Conservation (phyloP, 2,113 vertebrate genomes). For the Pseudorasbora parva region DNA sequence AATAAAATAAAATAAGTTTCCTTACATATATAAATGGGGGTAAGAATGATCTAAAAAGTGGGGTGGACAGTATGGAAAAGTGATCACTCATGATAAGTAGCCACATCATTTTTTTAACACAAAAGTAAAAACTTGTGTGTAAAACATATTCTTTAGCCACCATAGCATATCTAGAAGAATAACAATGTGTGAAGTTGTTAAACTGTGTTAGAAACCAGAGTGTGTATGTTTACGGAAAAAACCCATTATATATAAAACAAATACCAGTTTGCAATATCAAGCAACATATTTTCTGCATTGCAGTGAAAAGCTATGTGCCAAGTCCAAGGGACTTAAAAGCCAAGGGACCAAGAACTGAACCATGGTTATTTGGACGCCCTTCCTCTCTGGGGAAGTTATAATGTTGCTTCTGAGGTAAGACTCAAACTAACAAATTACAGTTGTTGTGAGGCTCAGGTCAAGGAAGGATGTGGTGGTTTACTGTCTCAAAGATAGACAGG, state of each 20-base stretch:
- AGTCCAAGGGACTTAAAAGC: too few relatives aligned
- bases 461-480: not conserved
- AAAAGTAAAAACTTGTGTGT: too few relatives aligned
- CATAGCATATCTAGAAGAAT: not conserved
- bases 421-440: not conserved
- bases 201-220: not conserved
- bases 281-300: not conserved
- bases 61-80: not conserved
- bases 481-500: not conserved
- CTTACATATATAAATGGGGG: not conserved
- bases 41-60: not conserved
- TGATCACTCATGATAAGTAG: too few relatives aligned
- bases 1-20: too few relatives aligned
- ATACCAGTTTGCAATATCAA: not conserved
- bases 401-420: not conserved
- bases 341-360: not conserved
- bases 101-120: not conserved
- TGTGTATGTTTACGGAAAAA: not conserved
- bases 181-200: not conserved
- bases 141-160: too few relatives aligned
- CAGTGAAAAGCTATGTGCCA: not conserved
- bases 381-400: not conserved
- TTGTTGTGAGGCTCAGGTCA: not conserved
- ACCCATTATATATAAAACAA: not conserved
- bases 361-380: not conserved